These are phyloP conservation scores for Calliphora vomitoria DNA, from an alignment of 2,888 invertebrate genomes.

Conservation along the genomic window DNA sequence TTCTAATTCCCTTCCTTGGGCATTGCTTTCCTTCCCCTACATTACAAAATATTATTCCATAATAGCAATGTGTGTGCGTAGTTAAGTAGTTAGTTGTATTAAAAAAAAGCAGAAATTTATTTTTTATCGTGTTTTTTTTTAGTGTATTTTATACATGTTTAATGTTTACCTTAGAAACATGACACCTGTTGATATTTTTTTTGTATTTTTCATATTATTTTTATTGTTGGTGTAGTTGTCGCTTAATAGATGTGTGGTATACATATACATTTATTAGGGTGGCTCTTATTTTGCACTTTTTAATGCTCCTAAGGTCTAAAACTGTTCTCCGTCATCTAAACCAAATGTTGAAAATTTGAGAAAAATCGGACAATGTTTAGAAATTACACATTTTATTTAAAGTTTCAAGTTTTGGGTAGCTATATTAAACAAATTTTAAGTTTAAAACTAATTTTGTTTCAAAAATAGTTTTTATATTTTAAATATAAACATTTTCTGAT, in stretches of 20 bases:
- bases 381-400: too few species aligned
- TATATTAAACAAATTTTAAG: too few species aligned
- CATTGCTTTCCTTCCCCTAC: background rate
- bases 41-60: background rate
- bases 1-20: background rate
- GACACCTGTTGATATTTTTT: conserved; percentile 69
- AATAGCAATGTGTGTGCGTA: background rate
- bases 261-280: background rate
- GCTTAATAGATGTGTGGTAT: background rate
- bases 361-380: too few species aligned
- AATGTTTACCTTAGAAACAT: conserved; percentile 40
- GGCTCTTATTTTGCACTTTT: too few species aligned
- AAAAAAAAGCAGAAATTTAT: too few species aligned
- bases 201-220: background rate
- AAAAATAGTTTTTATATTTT: too few species aligned
- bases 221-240: conserved; percentile 17
- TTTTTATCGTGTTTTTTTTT: background rate
- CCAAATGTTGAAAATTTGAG: too few species aligned
- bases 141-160: background rate
- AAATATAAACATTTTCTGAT: too few species aligned
- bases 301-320: too few species aligned
- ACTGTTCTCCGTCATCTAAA: too few species aligned
- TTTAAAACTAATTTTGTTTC: too few species aligned
- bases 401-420: too few species aligned
- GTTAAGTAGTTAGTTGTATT: background rate